phyloP scores from a whole-genome alignment of 2,113 vertebrate species.

The Verasper variegatus region DNA sequence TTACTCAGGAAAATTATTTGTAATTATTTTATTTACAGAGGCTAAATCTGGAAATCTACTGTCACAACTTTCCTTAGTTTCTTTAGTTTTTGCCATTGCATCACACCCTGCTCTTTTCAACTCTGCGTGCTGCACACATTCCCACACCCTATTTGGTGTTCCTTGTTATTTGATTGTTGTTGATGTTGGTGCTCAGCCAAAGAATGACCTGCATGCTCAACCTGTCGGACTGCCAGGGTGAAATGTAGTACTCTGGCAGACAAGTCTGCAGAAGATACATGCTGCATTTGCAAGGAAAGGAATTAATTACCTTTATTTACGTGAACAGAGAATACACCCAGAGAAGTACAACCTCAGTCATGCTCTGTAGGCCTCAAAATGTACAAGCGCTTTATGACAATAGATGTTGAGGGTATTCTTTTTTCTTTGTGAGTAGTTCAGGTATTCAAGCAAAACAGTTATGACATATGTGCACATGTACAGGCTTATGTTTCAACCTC shows the following conservation, averaged over 20 bases:
- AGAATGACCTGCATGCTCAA: slow-evolving; percentile 37
- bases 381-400: background rate
- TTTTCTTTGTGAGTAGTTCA: background rate
- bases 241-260: slow-evolving; percentile 8
- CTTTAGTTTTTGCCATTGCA: slow-evolving; percentile 4
- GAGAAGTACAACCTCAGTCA: background rate
- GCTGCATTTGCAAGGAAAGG: background rate
- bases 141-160: slow-evolving; percentile 55
- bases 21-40: slow-evolving; percentile 42
- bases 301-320: background rate
- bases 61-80: background rate
- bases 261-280: background rate
- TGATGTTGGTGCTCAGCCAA: slow-evolving; percentile 57
- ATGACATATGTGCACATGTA: background rate
- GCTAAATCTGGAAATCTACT: background rate
- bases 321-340: background rate
- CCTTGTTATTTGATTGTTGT: slow-evolving; percentile 49
- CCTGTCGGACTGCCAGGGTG: slow-evolving; percentile 21
- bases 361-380: background rate
- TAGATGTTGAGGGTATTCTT: background rate
- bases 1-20: background rate
- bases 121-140: slow-evolving; percentile 9
- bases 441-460: background rate
- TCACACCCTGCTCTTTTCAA: background rate
- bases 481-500: slow-evolving; percentile 2